Evolutionary conservation across 2,888 invertebrate species (phyloP).

Genomic region (Acanthosepion lycidas): DNA sequence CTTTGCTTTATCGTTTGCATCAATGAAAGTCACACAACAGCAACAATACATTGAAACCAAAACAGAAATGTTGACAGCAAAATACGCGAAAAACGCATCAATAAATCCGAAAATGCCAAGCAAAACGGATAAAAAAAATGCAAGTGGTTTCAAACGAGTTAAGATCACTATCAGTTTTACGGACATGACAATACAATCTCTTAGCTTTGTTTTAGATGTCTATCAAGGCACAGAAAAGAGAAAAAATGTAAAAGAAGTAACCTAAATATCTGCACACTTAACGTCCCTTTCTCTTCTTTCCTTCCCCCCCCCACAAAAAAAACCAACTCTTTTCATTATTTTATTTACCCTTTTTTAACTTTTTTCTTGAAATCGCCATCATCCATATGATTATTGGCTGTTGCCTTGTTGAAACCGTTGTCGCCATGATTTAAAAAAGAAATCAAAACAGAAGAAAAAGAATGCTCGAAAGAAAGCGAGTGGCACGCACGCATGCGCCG

Average conservation of each 20-base stretch:
- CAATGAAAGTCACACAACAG: too few relatives aligned
- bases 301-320: too few relatives aligned
- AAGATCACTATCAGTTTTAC: not conserved
- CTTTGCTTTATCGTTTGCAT: too few relatives aligned
- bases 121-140: too few relatives aligned
- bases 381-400: not conserved
- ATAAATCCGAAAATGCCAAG: too few relatives aligned
- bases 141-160: not conserved
- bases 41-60: too few relatives aligned
- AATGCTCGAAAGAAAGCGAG: not conserved
- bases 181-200: not conserved
- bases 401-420: not conserved
- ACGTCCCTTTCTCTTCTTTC: too few relatives aligned
- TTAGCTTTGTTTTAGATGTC: not conserved
- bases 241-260: not conserved
- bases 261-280: too few relatives aligned
- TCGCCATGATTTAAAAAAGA: not conserved
- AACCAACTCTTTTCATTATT: not conserved
- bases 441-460: not conserved
- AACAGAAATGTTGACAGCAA: too few relatives aligned
- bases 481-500: slow-evolving; percentile 12
- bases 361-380: not conserved
- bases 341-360: not conserved
- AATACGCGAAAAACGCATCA: too few relatives aligned
- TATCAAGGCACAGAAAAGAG: too few relatives aligned